These are phyloP conservation scores for Cepaea nemoralis DNA, from an alignment of 1,140 invertebrate species.

Conservation along the genomic window DNA sequence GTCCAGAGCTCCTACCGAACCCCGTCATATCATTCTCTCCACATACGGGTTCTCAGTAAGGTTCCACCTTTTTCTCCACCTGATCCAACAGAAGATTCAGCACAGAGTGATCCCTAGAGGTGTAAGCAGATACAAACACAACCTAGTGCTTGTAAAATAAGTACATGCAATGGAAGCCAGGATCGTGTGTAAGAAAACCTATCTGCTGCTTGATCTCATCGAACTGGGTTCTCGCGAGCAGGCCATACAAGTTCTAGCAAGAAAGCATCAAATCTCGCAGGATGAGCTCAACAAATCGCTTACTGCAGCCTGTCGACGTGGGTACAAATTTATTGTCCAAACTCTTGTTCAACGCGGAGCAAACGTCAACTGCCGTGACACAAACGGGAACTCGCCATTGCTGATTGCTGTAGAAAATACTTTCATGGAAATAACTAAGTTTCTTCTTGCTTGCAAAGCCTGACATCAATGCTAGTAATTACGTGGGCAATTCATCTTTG, in stretches of 20 bases:
- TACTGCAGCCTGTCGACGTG: background rate
- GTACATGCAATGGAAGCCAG: no score
- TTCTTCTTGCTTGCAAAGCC: background rate
- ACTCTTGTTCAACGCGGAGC: background rate
- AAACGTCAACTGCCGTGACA: background rate
- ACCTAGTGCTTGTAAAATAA: no score
- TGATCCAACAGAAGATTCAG: no score
- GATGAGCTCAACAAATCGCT: background rate
- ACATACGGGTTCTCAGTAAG: no score
- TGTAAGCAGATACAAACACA: no score
- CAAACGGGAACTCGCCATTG: slow-evolving; percentile 6
- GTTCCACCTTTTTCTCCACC: no score
- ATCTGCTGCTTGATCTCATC: background rate
- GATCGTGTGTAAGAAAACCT: no score
- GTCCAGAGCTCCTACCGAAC: no score
- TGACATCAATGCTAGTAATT: background rate
- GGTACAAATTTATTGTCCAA: slow-evolving; percentile 16
- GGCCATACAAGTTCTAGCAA: background rate
- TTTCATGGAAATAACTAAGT: background rate
- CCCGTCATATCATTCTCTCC: no score
- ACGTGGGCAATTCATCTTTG: background rate
- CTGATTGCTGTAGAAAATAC: background rate
- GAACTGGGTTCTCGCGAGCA: background rate
- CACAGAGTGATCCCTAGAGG: no score
- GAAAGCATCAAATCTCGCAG: background rate